Evolutionary conservation across 1,140 invertebrate species (phyloP), one percentile per base, ranked within the genome.

Genomic region (Stegodyphus dumicola): DNA sequence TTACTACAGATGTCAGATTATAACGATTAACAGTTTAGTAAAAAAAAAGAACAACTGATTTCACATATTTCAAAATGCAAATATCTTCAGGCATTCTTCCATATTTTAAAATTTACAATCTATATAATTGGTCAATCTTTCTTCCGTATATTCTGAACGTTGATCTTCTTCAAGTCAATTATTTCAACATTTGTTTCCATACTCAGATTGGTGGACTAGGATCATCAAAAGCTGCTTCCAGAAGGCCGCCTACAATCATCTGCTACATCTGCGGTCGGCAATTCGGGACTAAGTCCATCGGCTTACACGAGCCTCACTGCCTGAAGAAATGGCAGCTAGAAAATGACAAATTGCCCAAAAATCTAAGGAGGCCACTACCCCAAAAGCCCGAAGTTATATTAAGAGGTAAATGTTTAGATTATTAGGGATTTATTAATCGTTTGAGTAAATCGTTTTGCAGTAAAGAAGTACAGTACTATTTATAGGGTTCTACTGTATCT

Each of bases 181-280:
- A 60, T 60, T 60, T 64, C 4, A 67, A 67, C 7, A 10, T 18
- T 54, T 75, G 6, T 75, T 15, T 71, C n/a, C n/a, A n/a, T 75
- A 11, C 48, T 67, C 17, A 85, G 81, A 85, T 85, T 13, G 49
- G 81, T 13, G 81, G 81, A 5, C 74, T 85, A 2, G 73, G 74
- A 6, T 85, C 81, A 15, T 85, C 81, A 6, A 76, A 60, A 17
- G 81, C 73, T 0, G 60, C 79, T 13, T 60, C 71, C 2, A 49
- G 81, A 4, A 51, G 81, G 7, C 81, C 81, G 5, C 81, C 81
- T 0, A 76, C 74, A 7, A 52, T 85, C 7, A 52, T 85, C 7
- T 86, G 84, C 49, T 86, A 86, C 84, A 77, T 86, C 17, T 86
- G 84, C 7, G 84, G 84, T 33, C 75, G 84, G 7, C 75, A 77